Base-by-base conservation (phyloP, 92 coral and sea anemone species). In the Paragorgia papillata region DNA sequence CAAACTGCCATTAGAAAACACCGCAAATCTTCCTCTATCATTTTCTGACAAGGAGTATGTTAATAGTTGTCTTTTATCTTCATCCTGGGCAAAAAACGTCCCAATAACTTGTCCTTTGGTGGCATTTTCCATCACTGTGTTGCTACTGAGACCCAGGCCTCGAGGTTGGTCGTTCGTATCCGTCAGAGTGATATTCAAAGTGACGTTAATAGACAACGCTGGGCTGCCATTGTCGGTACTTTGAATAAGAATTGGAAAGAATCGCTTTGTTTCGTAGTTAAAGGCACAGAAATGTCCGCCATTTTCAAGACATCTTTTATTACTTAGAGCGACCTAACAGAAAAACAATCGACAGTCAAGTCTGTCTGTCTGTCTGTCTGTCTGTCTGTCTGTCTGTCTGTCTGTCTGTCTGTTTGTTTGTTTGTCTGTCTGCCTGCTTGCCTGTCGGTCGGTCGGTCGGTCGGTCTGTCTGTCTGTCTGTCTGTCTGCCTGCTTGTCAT, bases 81-180 rank as follows among this genome's bases (percentile, higher is more conserved):
- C 96, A 68, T 90, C 92, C 54, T 87, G 84, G 41, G 96, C 83
- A 28, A 81, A 39, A 35, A 90, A 85, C 79, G 59, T 74, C 49
- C 98, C 97, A 77, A 94, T 84, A 71, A 86, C 46, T 7, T 88
- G 40, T 22, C 82, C 83, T 35, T 49, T 79, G 6, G 87, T 69
- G 9, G 98, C 97, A 62, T 91, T 80, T 54, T 94, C 98, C 61
- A 54, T 69, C 37, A 94, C 92, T 43, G 51, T 84, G 68, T 82
- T 91, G 76, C 68, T 87, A 75, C 91, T 79, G 24, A 94, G 62
- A 67, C 80, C 79, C 27, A 94, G 84, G 31, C 82, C 85, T 62
- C 98, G 97, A 43, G 98, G 98, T 60, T 80, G 80, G 77, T 94
- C 98, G 51, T 94, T 94, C 33, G 86, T 75, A 77, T 94, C 90